Evolutionary conservation across 2,113 vertebrate species (phyloP), one percentile per base, ranked within the genome.

Genomic region (Pelodiscus sinensis): DNA sequence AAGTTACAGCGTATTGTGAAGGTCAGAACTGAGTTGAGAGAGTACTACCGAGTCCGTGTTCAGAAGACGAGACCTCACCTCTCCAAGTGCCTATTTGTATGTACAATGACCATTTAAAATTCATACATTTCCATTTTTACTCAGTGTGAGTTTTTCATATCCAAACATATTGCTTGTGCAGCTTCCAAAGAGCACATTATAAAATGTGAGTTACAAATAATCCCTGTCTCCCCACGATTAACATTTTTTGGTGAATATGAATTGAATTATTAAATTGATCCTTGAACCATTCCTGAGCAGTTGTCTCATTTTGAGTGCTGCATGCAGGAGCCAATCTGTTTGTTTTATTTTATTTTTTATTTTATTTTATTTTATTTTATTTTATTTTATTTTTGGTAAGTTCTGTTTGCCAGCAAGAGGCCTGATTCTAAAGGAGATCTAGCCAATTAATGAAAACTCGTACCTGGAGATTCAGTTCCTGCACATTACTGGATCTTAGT

Each of bases 401-500:
- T 94, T 94, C 88, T 89, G 52, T 95, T 95, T 93, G 29, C 85
- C 95, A 96, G 82, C 94, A 87, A 82, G 79, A 92, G 60, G 93
- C 90, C 6, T 15, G 81, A 75, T 71, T 92, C 88, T 89, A 82
- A 81, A 83, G 81, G 87, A 96, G 55, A 96, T 97, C 96, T 92
- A 94, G 93, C 95, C 96, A 95, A 89, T 91, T 96, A 94, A 81
- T 90, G 87, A 79, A 87, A 81, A 54, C 51, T 90, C 81, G 75
- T 79, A 4, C 58, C 85, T 65, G 80, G 91, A 79, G 90, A 52
- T 35, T 79, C 62, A 75, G 82, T 14, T 2, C 82, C 84, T 85
- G 35, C 14, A 38, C 68, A 85, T 65, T 35, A 44, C 19, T 22
- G n/a, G 18, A 71, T 58, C 54, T 77, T 9, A 10, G 21, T 95